Evolutionary conservation across 2,888 invertebrate genomes (phyloP).

Genomic region (Acleris holmiana): DNA sequence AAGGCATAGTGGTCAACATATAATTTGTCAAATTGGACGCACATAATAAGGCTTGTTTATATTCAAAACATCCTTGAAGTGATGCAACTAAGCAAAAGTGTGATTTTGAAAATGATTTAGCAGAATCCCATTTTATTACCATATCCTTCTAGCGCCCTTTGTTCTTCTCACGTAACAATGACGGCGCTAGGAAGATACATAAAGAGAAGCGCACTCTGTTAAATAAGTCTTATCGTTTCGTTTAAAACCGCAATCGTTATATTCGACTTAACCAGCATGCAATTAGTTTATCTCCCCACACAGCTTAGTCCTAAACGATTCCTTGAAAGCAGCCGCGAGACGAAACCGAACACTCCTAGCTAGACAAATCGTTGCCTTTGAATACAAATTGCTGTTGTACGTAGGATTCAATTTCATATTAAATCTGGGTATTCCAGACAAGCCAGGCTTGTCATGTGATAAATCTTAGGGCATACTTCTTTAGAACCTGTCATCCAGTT

Average conservation of each 20-base stretch:
- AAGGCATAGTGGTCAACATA: too few species aligned
- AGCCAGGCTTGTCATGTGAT: not conserved
- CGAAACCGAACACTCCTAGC: slow-evolving; percentile 2
- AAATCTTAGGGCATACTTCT: not conserved
- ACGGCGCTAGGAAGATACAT: too few species aligned
- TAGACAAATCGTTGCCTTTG: slow-evolving; percentile 14
- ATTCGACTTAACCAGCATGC: not conserved
- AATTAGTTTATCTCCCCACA: slow-evolving; percentile 2
- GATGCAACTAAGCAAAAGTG: too few species aligned
- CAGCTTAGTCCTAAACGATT: slow-evolving; percentile 1
- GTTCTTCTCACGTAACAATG: too few species aligned
- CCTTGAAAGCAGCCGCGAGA: not conserved
- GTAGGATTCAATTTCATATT: slow-evolving; percentile 8
- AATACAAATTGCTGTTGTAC: slow-evolving; percentile 5
- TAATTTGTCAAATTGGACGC: too few species aligned
- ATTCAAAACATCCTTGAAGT: too few species aligned
- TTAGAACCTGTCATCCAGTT: not conserved
- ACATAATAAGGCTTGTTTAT: too few species aligned
- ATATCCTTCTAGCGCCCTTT: too few species aligned
- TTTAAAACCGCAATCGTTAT: not conserved
- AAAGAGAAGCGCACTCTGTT: too few species aligned
- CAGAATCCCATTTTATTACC: too few species aligned
- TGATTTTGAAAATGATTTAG: too few species aligned
- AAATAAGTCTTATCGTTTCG: not conserved
- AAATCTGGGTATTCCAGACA: not conserved